Evolutionary conservation across 64 coral and sea anemone genomes (phyloP), one percentile per base, ranked within the genome.

Genomic region (Montipora efflorescens): DNA sequence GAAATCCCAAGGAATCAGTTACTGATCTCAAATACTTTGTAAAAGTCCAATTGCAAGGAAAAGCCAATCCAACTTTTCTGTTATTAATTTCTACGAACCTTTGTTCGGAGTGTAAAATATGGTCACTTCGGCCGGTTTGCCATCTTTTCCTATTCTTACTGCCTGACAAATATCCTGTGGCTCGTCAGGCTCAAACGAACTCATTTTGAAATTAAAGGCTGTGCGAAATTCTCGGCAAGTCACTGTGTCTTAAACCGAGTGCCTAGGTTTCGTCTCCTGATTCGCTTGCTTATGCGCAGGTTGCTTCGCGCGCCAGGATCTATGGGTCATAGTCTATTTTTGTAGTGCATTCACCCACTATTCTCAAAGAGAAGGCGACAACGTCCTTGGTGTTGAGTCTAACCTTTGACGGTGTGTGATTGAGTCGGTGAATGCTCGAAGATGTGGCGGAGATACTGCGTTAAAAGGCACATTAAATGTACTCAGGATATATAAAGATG

Each of bases 241-340:
- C 7, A 7, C 44, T 49, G 11, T 0, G 75, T 15, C 48, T 14
- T 64, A 0, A 64, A 1, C 9, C 2, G 61, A 15, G 10, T 0
- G 14, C 15, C 0, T 1, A 64, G 3, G 52, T 7, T 5, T 55
- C 6, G 62, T 67, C 62, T 11, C 0, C 5, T 23, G 0, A 15
- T 23, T 22, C 3, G 0, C 11, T 49, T 5, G 46, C 23, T 75
- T 43, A 75, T 78, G 11, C 43, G 75, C 44, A 78, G 14, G 45
- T 10, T 18, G 13, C 10, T 49, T 11, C 3, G 0, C 0, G 48
- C 43, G 47, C 47, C 1, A 12, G 2, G 3, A 49, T 76, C 4
- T 11, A 15, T 47, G 19, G 66, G 44, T 85, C 82, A 85, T 85
- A 28, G 18, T 70, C 64, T 85, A 85, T 85, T 85, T 70, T 69